phyloP scores from a whole-genome alignment of 2,888 invertebrate genomes.

The Plebejus anna region DNA sequence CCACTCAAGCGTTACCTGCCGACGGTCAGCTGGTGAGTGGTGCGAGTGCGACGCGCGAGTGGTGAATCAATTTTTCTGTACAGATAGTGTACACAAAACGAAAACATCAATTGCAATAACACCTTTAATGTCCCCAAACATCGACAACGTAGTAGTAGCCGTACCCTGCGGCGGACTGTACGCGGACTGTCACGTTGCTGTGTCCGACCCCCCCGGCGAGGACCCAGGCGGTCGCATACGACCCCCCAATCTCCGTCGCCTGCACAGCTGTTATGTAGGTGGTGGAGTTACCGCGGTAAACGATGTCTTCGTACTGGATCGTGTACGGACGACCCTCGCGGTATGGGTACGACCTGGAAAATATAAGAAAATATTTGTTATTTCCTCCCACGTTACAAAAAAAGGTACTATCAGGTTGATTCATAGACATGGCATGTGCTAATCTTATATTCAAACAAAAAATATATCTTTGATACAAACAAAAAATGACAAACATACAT shows the following conservation, averaged over 20 bases:
- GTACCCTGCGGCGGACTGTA: slow-evolving; percentile 52
- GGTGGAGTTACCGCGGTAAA: slow-evolving; percentile 50
- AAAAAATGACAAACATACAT: too few species aligned
- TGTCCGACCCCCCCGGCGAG: slow-evolving; percentile 46
- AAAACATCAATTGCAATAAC: neutral
- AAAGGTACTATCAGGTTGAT: slow-evolving; percentile 29
- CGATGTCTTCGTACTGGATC: slow-evolving; percentile 57
- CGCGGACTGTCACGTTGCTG: slow-evolving; percentile 52
- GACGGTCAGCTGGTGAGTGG: too few species aligned
- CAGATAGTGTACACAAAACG: neutral
- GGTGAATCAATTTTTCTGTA: too few species aligned
- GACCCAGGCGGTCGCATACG: slow-evolving; percentile 50
- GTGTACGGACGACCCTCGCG: slow-evolving; percentile 46
- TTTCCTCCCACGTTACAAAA: slow-evolving; percentile 29
- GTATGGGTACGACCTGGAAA: slow-evolving; percentile 47
- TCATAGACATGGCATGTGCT: too few species aligned
- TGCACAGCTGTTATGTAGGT: slow-evolving; percentile 52
- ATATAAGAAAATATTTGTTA: too few species aligned
- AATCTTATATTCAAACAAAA: too few species aligned
- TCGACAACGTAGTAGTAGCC: slow-evolving; percentile 60
- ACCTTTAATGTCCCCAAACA: slow-evolving; percentile 55
- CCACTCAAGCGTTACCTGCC: too few species aligned
- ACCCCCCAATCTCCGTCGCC: slow-evolving; percentile 53
- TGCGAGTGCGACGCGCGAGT: too few species aligned
- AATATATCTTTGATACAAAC: too few species aligned